A percentile compares a stretch with the other conserved stretches of the same genome.
phyloP scores from a whole-genome alignment of 1,140 invertebrate genomes.

The Musca vetustissima region DNA sequence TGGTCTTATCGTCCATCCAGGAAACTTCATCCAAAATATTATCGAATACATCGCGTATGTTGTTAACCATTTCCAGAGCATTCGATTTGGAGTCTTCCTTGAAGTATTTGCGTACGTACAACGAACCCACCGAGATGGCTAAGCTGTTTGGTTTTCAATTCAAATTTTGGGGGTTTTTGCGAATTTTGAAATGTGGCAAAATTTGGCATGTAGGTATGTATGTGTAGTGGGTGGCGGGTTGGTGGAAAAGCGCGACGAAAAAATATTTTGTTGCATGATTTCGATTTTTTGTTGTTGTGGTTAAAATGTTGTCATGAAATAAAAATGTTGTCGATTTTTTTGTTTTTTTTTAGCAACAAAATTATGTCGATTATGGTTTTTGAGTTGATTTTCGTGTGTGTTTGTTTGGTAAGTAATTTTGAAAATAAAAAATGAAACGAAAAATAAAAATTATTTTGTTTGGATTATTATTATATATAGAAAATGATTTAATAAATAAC shows the following conservation, averaged over 20 bases:
- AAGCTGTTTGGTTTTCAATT: slow-evolving; percentile 68
- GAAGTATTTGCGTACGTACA: slow-evolving; percentile 77
- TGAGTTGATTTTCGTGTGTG: too few relatives aligned
- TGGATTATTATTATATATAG: too few relatives aligned
- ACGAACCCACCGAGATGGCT: slow-evolving; percentile 73
- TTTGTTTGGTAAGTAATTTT: too few relatives aligned
- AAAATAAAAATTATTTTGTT: too few relatives aligned
- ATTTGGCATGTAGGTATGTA: neutral
- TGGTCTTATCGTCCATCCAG: slow-evolving; percentile 88
- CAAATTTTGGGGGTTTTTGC: neutral
- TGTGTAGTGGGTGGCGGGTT: too few relatives aligned
- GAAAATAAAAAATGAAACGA: too few relatives aligned
- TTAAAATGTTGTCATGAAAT: neutral
- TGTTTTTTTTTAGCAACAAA: too few relatives aligned
- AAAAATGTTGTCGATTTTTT: too few relatives aligned
- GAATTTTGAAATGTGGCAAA: neutral
- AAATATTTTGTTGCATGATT: neutral
- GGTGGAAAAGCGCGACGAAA: neutral
- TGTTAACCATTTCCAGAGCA: slow-evolving; percentile 80
- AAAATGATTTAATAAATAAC: too few relatives aligned
- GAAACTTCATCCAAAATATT: slow-evolving; percentile 70
- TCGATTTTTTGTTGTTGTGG: slow-evolving; percentile 5
- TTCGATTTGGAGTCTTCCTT: slow-evolving; percentile 70
- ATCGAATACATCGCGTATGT: slow-evolving; percentile 69
- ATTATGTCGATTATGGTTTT: too few relatives aligned